Conservation (phyloP, 2,797 vertebrate species). For the Rhinatrema bivittatum region DNA sequence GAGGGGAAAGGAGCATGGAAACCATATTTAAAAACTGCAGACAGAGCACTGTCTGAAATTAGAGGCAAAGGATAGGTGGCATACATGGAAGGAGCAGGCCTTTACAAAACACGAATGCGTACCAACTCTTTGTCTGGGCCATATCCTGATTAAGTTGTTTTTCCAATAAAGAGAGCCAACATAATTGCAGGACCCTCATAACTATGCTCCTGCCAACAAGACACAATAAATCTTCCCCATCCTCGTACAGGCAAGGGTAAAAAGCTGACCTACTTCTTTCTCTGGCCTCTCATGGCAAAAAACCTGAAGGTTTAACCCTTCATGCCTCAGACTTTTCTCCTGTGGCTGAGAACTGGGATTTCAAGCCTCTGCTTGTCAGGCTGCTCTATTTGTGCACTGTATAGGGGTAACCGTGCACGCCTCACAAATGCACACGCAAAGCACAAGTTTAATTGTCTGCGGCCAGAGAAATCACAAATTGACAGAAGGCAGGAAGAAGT, state of each 20-base stretch:
- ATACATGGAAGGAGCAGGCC: neutral
- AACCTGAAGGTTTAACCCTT: too few species aligned
- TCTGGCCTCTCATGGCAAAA: neutral
- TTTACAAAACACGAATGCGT: too few species aligned
- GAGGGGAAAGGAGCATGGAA: neutral
- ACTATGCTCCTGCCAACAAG: neutral
- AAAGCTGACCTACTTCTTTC: neutral
- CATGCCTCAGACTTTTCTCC: too few species aligned
- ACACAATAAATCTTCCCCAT: neutral
- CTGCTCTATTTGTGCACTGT: too few species aligned
- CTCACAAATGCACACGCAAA: neutral
- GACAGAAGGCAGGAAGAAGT: too few species aligned
- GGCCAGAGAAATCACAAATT: too few species aligned
- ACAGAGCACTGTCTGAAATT: neutral
- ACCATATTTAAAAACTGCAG: constrained; percentile 2
- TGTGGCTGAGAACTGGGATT: too few species aligned
- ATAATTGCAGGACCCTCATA: neutral
- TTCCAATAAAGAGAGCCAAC: too few species aligned
- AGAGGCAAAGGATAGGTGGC: too few species aligned
- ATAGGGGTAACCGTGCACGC: neutral
- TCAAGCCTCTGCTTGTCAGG: neutral
- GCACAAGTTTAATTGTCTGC: too few species aligned
- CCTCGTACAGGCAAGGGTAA: constrained; percentile 7
- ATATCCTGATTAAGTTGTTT: too few species aligned
- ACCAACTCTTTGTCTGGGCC: neutral